Evolutionary conservation across 2,113 vertebrate genomes (phyloP).

Genomic region (Toxotes jaculatrix): DNA sequence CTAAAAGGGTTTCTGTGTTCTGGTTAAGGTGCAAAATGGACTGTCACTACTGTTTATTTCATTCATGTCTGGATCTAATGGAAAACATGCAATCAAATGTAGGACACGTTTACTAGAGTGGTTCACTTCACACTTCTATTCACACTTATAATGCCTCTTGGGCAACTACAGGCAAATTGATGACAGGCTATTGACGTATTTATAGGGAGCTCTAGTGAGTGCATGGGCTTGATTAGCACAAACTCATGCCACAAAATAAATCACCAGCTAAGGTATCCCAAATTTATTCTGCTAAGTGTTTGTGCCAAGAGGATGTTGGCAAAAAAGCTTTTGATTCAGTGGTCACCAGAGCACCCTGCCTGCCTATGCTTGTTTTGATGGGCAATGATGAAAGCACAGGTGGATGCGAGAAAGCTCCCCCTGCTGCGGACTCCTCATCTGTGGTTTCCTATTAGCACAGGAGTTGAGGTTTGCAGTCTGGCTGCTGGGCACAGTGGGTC

Average conservation of each 20-base stretch:
- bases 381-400: constrained; percentile 81
- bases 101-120: constrained; percentile 77
- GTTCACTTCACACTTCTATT: constrained; percentile 76
- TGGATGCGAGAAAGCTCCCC: constrained; percentile 71
- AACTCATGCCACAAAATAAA: constrained; percentile 63
- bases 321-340: constrained; percentile 63
- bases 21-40: constrained; percentile 82
- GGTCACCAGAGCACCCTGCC: constrained; percentile 59
- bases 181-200: constrained; percentile 73
- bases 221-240: constrained; percentile 68
- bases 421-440: constrained; percentile 72
- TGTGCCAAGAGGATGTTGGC: constrained; percentile 46
- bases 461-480: constrained; percentile 79
- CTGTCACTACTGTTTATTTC: constrained; percentile 81
- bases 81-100: constrained; percentile 83
- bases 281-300: constrained; percentile 37
- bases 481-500: constrained; percentile 79
- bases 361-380: constrained; percentile 73
- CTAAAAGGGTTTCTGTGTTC: constrained; percentile 84
- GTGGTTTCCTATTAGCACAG: constrained; percentile 76
- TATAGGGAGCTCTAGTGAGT: constrained; percentile 54
- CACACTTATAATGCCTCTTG: constrained; percentile 76
- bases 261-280: constrained; percentile 39
- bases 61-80: constrained; percentile 75
- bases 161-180: constrained; percentile 70